A percentile compares a stretch with the other conserved stretches of the same genome.
Conservation (phyloP, 1,140 invertebrate species). For the Eriosoma lanigerum region DNA sequence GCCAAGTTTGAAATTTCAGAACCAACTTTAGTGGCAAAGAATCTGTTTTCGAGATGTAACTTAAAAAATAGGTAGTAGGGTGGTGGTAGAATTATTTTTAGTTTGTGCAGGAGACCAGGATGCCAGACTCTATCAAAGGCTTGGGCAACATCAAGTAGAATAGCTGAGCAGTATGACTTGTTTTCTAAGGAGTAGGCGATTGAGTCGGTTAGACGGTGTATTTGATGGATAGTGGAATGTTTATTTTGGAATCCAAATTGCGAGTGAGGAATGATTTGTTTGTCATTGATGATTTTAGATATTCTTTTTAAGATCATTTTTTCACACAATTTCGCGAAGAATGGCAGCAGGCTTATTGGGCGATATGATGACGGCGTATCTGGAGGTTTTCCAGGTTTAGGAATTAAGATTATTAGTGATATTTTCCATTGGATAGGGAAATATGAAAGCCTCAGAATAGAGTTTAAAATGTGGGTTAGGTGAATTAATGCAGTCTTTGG, state of each 20-base stretch:
- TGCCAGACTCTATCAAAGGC: too few relatives aligned
- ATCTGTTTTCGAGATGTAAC: not conserved
- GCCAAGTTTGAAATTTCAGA: not conserved
- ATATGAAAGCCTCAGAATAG: not conserved
- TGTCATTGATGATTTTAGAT: not conserved
- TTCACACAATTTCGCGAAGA: not conserved
- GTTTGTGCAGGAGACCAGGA: too few relatives aligned
- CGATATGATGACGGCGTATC: not conserved
- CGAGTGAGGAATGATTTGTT: not conserved
- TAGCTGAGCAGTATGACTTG: not conserved
- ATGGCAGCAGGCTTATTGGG: not conserved
- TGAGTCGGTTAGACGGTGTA: not conserved
- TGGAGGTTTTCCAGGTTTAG: not conserved
- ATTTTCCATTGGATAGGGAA: constrained; percentile 1
- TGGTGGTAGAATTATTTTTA: too few relatives aligned
- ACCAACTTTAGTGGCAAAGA: not conserved
- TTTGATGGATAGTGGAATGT: too few relatives aligned
- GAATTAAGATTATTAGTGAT: not conserved
- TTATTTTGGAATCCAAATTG: not conserved
- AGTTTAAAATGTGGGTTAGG: not conserved
- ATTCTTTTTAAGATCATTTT: not conserved
- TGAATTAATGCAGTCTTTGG: constrained; percentile 3
- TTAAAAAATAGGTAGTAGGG: not conserved
- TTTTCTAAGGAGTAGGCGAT: not conserved
- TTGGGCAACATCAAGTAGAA: not conserved